phyloP scores from a whole-genome alignment of 92 coral and sea anemone species.

The Phenganax subtilis region DNA sequence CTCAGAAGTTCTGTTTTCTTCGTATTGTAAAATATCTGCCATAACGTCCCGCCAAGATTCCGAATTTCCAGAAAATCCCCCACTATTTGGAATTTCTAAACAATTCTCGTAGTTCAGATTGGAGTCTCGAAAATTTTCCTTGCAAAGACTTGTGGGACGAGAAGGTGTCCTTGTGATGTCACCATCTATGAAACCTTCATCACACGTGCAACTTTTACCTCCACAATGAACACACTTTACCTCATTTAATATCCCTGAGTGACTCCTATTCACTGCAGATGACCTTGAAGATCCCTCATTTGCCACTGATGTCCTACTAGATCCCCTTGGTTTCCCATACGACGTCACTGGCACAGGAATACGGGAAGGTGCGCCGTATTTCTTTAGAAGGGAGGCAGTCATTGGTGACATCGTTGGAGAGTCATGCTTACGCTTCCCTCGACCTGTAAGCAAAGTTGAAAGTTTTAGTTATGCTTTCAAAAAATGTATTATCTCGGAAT shows the following conservation, averaged over 20 bases:
- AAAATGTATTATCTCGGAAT: too few species aligned
- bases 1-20: slow-evolving; percentile 29
- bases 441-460: neutral
- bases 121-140: neutral
- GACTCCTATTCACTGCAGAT: too few species aligned
- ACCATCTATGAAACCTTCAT: slow-evolving; percentile 34
- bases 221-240: slow-evolving; percentile 11
- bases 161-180: slow-evolving; percentile 15
- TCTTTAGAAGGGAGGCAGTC: neutral
- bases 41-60: slow-evolving; percentile 32
- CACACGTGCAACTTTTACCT: slow-evolving; percentile 25
- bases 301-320: neutral
- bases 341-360: slow-evolving; percentile 20
- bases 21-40: slow-evolving; percentile 36
- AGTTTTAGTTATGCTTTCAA: too few species aligned
- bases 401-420: neutral
- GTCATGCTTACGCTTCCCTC: neutral
- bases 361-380: neutral
- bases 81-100: slow-evolving; percentile 1
- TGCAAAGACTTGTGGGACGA: slow-evolving; percentile 17
- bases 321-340: slow-evolving; percentile 28
- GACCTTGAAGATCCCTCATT: neutral
- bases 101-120: slow-evolving; percentile 4
- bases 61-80: slow-evolving; percentile 7
- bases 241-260: too few species aligned